Percentiles rank a stretch among this genome's conserved stretches.
phyloP scores from a whole-genome alignment of 2,888 invertebrate genomes.

The Cheiracanthium punctorium region DNA sequence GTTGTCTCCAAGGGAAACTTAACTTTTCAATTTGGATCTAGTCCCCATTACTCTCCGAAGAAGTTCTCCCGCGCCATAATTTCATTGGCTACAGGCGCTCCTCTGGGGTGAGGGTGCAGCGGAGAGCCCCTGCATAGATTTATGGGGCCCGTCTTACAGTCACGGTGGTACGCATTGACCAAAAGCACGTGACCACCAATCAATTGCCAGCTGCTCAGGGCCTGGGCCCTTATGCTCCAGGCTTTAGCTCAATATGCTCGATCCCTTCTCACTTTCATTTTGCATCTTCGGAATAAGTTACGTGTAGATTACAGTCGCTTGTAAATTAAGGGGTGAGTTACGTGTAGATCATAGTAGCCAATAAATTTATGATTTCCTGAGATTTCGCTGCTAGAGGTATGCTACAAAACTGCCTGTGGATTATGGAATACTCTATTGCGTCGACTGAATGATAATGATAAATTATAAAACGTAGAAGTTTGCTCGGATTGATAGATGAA shows the following conservation, averaged over 20 bases:
- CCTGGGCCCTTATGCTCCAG: neutral
- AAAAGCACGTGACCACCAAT: constrained; percentile 68
- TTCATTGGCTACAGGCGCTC: constrained; percentile 66
- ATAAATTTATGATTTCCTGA: neutral
- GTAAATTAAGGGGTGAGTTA: neutral
- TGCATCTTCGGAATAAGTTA: neutral
- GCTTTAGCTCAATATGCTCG: constrained; percentile 45
- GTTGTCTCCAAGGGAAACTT: neutral
- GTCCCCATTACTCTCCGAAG: constrained; percentile 29
- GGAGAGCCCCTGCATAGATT: constrained; percentile 44
- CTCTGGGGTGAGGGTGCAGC: constrained; percentile 30
- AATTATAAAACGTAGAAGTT: too few relatives aligned
- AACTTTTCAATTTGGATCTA: constrained; percentile 5
- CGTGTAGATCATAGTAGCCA: neutral
- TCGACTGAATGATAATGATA: too few relatives aligned
- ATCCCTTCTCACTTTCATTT: neutral
- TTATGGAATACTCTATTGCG: too few relatives aligned
- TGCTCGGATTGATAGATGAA: too few relatives aligned
- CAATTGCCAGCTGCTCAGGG: constrained; percentile 59
- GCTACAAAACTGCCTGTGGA: too few relatives aligned
- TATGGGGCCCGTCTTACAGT: constrained; percentile 66
- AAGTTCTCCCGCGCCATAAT: constrained; percentile 45
- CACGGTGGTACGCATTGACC: constrained; percentile 60
- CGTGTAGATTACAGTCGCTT: neutral
- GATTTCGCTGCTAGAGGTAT: neutral